Evolutionary conservation across 2,888 invertebrate species (phyloP), one percentile per base, ranked within the genome.

Genomic region (Charanyca ferruginea): DNA sequence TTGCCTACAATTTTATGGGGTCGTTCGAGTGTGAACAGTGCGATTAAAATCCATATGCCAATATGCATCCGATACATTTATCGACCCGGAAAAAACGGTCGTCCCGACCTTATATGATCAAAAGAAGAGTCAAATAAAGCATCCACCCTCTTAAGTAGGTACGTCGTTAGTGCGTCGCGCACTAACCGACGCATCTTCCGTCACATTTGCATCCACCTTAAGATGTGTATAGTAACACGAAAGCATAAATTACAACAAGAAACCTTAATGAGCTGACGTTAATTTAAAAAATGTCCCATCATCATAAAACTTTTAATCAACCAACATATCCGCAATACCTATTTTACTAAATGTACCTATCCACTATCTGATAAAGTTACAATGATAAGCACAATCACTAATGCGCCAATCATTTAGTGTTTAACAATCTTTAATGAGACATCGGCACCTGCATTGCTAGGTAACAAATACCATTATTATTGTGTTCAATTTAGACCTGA

Each of bases 361-460:
- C 13, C 42, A 53, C 49, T 80, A 81, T 80, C 81, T 41, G 80
- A 82, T 82, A 81, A 70, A 53, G 42, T 44, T 16, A 59, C 38
- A 49, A 51, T 78, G 81, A 81, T 81, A 82, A 75, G 51, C 9
- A 38, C 42, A 67, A 80, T 82, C 75, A 69, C 52, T 82, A 80
- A 80, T 76, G 77, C 62, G 66, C 65, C 65, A 77, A 61, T 67
- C 66, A 25, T 49, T 57, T 22, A 75, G 72, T 79, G 38, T 81
- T 65, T 49, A 51, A n/a, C 63, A 55, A 69, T 65, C 57, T 65
- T 54, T 42, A 73, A 55, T 55, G 59, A 32, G 22, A 51, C 65
- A 65, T 76, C 64, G 71, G 32, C 70, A 52, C 47, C 41, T 63
- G 22, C 53, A 48, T 49, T 23, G 49, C 32, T 63, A 52, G 20